Conservation (phyloP, 2,113 vertebrate species). For the Aspiorhynchus laticeps region DNA sequence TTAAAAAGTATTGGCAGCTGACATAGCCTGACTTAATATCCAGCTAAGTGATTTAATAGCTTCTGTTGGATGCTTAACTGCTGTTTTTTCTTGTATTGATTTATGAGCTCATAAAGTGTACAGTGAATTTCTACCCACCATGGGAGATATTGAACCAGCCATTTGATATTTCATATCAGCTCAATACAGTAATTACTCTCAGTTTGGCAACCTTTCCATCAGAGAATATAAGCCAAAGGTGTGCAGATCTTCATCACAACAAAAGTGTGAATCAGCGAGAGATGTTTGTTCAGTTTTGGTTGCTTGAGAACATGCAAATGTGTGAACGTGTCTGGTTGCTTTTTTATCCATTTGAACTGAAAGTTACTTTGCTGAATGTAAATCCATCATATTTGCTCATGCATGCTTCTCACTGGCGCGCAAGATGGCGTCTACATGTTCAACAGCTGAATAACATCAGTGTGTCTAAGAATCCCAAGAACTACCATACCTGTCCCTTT, state of each 20-base stretch:
- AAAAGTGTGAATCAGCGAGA: slow-evolving; percentile 29
- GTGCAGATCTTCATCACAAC: background rate
- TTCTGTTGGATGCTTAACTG: slow-evolving; percentile 61
- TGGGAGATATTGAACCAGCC: slow-evolving; percentile 62
- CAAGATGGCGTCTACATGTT: slow-evolving; percentile 28
- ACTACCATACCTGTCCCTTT: slow-evolving; percentile 43
- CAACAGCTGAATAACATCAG: slow-evolving; percentile 45
- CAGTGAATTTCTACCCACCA: slow-evolving; percentile 56
- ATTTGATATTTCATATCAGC: slow-evolving; percentile 65
- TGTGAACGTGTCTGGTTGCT: background rate
- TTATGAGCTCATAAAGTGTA: slow-evolving; percentile 65
- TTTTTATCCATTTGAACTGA: background rate
- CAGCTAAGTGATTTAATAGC: slow-evolving; percentile 66
- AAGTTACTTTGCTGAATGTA: background rate
- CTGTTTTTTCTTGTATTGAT: slow-evolving; percentile 65
- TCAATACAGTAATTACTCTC: slow-evolving; percentile 57
- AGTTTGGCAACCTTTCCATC: slow-evolving; percentile 53
- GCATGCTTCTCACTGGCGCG: background rate
- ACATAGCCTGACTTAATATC: slow-evolving; percentile 64
- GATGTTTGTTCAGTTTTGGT: slow-evolving; percentile 47
- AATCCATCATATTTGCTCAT: background rate
- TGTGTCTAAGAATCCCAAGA: slow-evolving; percentile 45
- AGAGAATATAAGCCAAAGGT: slow-evolving; percentile 38
- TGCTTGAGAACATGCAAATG: slow-evolving; percentile 6
- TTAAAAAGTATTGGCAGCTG: slow-evolving; percentile 63